Evolutionary conservation across 2,113 vertebrate genomes (phyloP).

Genomic region (Microcebus lehilahytsara): DNA sequence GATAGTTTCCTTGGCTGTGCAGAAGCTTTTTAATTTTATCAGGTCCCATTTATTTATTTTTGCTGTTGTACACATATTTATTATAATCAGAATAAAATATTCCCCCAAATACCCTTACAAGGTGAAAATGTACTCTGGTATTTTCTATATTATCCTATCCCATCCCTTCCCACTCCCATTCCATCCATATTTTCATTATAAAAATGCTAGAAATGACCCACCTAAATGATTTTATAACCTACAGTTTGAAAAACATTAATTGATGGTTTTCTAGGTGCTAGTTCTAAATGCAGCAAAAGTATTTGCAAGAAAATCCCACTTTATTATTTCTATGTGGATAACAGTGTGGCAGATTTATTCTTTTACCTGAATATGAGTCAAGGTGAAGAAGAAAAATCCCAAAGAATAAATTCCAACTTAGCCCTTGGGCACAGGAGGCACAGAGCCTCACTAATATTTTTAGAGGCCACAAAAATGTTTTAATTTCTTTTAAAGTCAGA

Average conservation of each 20-base stretch:
- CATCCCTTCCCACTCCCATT: neutral
- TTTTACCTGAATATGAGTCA: neutral
- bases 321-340: neutral
- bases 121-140: neutral
- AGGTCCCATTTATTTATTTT: no score
- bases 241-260: neutral
- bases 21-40: no score
- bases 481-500: constrained; percentile 18
- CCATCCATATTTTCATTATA: neutral
- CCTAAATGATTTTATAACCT: neutral
- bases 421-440: no score
- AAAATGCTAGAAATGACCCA: neutral
- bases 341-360: neutral
- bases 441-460: neutral
- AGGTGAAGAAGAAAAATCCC: neutral
- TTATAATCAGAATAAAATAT: constrained; percentile 12
- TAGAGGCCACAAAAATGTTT: neutral
- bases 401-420: neutral
- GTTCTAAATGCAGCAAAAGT: neutral
- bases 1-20: no score
- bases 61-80: neutral
- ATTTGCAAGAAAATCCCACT: neutral
- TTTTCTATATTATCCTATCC: neutral
- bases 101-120: neutral
- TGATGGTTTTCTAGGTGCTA: neutral